Evolutionary conservation across 2,888 invertebrate species (phyloP).

Genomic region (Lasioglossum vierecki): DNA sequence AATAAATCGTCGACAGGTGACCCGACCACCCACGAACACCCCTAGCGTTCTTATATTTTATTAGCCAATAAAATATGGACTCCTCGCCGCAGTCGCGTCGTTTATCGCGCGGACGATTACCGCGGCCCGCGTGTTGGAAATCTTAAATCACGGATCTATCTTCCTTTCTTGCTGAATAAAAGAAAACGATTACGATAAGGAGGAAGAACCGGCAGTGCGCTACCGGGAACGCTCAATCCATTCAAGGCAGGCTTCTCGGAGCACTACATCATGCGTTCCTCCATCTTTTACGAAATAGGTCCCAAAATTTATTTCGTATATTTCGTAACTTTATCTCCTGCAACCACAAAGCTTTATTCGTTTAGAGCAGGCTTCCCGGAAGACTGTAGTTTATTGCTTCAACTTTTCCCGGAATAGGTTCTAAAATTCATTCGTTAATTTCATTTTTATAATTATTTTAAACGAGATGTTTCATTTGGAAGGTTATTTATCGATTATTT

Average conservation of each 20-base stretch:
- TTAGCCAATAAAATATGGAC: slow-evolving; percentile 49
- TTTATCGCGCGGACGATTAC: slow-evolving; percentile 48
- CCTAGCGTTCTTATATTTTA: slow-evolving; percentile 42
- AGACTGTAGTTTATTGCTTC: too few relatives aligned
- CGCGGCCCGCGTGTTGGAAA: background rate
- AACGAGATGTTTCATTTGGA: too few relatives aligned
- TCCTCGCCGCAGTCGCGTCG: slow-evolving; percentile 27
- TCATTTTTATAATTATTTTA: too few relatives aligned
- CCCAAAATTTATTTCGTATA: background rate
- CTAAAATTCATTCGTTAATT: background rate
- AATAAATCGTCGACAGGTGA: slow-evolving; percentile 46
- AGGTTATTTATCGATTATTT: too few relatives aligned
- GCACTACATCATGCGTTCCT: background rate
- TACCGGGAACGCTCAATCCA: background rate
- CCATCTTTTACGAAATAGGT: background rate
- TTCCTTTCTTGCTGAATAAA: slow-evolving; percentile 1
- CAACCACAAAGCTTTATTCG: background rate
- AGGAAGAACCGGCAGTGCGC: background rate
- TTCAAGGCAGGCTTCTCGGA: background rate
- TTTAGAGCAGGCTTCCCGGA: too few relatives aligned
- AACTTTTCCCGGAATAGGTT: background rate
- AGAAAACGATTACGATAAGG: slow-evolving; percentile 1
- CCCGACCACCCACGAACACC: background rate
- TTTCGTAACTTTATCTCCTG: background rate
- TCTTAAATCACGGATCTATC: slow-evolving; percentile 33